These are phyloP conservation scores for Magallana gigas DNA, from an alignment of 1,140 invertebrate species.

Conservation along the genomic window DNA sequence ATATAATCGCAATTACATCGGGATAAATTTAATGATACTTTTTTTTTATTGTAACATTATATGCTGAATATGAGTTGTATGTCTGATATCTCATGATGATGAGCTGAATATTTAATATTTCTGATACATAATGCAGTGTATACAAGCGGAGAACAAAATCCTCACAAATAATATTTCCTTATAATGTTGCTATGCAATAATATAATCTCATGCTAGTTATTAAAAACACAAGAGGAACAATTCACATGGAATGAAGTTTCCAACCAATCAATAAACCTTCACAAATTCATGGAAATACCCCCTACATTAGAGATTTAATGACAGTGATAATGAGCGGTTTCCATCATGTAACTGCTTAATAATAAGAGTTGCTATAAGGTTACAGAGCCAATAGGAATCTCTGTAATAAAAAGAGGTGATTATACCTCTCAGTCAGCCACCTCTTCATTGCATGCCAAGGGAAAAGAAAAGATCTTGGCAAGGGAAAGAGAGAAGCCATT, in stretches of 20 bases:
- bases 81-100: too few relatives aligned
- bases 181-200: too few relatives aligned
- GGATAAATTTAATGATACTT: too few relatives aligned
- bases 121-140: too few relatives aligned
- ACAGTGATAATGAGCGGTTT: neutral
- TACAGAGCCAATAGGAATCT: neutral
- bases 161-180: too few relatives aligned
- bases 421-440: neutral
- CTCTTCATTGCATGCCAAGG: neutral
- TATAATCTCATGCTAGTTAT: too few relatives aligned
- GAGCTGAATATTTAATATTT: too few relatives aligned
- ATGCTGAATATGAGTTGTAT: too few relatives aligned
- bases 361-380: neutral
- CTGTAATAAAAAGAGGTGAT: neutral
- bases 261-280: neutral
- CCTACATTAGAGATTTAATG: neutral
- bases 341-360: neutral
- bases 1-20: too few relatives aligned
- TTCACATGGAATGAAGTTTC: neutral
- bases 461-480: neutral
- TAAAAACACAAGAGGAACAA: slow-evolving; percentile 38
- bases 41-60: too few relatives aligned
- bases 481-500: neutral
- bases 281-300: neutral
- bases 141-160: too few relatives aligned